Percentiles rank a stretch among this genome's conserved stretches.
phyloP scores from a whole-genome alignment of 1,140 invertebrate species.

The Gryllus bimaculatus region DNA sequence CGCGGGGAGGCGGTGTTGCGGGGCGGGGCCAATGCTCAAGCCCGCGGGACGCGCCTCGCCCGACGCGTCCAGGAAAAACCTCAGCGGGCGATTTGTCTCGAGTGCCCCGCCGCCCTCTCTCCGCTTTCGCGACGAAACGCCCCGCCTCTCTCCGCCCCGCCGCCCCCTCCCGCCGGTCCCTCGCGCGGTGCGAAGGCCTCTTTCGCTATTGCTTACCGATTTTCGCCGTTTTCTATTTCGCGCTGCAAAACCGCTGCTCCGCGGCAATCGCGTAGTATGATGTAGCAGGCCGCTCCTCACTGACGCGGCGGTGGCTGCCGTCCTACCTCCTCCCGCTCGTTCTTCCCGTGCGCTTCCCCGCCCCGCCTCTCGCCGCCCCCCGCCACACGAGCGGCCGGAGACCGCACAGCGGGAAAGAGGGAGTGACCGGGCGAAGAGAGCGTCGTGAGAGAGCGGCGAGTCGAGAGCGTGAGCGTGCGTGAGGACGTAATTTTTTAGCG shows the following conservation, averaged over 20 bases:
- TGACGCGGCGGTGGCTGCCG: too few species aligned
- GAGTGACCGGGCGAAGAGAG: neutral
- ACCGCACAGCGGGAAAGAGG: neutral
- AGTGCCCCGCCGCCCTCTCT: neutral
- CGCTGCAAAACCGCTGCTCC: neutral
- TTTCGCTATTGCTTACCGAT: neutral
- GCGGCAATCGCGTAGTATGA: neutral
- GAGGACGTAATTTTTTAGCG: neutral
- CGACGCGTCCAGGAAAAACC: neutral
- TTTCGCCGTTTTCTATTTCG: neutral
- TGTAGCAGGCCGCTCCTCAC: neutral
- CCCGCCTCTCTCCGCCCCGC: too few species aligned
- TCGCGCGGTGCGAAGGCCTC: too few species aligned
- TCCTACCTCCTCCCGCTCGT: too few species aligned
- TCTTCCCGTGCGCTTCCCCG: too few species aligned
- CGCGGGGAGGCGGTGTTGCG: too few species aligned
- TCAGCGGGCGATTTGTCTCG: neutral
- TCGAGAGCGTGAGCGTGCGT: neutral
- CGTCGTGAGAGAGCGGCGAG: neutral
- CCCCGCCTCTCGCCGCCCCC: too few species aligned
- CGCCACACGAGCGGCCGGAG: too few species aligned
- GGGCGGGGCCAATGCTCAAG: neutral
- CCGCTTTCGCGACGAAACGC: too few species aligned
- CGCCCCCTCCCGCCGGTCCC: too few species aligned
- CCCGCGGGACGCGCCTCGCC: neutral